Base-by-base conservation (phyloP, 1,140 invertebrate species). In the Drosophila miranda region DNA sequence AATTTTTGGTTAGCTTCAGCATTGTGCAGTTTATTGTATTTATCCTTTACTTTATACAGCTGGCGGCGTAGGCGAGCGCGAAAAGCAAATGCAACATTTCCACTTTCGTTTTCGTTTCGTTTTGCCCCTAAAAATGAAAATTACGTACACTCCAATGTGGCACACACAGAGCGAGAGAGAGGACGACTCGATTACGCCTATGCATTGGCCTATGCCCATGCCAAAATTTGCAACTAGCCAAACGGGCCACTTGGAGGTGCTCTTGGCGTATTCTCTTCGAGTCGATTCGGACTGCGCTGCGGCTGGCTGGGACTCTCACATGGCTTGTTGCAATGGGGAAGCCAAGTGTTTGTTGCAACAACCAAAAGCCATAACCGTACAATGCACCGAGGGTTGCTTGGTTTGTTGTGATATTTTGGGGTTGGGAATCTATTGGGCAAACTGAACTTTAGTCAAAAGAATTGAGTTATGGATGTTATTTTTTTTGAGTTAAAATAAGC, bases 71-170 rank as follows among this genome's bases (percentile, higher is more conserved):
- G 46, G 67, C 54, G 66, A 71, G 51, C 42, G 42, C 51, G 69
- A 52, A 64, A 51, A 16, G 19, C 48, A 56, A 64, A 63, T 58
- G 74, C 82, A 78, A 69, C 78, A 75, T 87, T 87, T 87, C 60
- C 82, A 87, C 82, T 87, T 87, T 87, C 82, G 66, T 86, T 86
- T 86, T 87, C 51, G 48, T 66, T 68, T 76, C 41, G 46, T 16
- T 46, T 4, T 19, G 55, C 74, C 75, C 59, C 73, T 64, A 71
- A 83, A 73, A 71, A 83, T 74, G 54, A 76, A 84, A 86, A 80
- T 80, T 75, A 76, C 76, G 66, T 83, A 57, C 58, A 86, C 68
- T 58, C 51, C 63, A 60, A 81, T 81, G 74, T 75, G 78, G 70
- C 79, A 67, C 78, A 38, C 11, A 74, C 58, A 72, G 52, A 59